These are phyloP conservation scores for Lissocephala sabroskyi DNA, from an alignment of 2,888 invertebrate species.

Conservation along the genomic window DNA sequence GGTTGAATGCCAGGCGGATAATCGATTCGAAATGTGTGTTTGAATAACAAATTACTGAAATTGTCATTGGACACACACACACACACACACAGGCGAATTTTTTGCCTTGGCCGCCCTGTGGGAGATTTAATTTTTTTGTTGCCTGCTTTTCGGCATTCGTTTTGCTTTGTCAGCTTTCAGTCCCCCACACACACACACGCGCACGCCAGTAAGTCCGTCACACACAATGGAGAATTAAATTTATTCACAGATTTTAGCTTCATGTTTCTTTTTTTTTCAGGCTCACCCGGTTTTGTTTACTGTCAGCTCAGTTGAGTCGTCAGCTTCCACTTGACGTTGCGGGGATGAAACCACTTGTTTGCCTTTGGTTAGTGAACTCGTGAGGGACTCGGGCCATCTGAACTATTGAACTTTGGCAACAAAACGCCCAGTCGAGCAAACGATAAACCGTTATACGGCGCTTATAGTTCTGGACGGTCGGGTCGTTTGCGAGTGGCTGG, in stretches of 20 bases:
- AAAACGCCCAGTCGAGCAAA: not conserved
- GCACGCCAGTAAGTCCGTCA: too few species aligned
- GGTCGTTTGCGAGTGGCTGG: too few species aligned
- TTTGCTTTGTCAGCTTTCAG: too few species aligned
- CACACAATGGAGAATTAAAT: slow-evolving; percentile 32
- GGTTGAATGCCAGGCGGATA: slow-evolving; percentile 52
- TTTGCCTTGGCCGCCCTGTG: too few species aligned
- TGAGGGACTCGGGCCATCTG: too few species aligned
- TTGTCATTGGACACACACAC: slow-evolving; percentile 35
- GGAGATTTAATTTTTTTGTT: too few species aligned
- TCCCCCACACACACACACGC: too few species aligned
- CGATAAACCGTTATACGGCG: not conserved
- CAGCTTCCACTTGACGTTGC: too few species aligned
- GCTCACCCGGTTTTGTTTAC: not conserved
- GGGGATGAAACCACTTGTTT: slow-evolving; percentile 46
- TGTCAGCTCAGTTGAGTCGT: not conserved
- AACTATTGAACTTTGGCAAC: slow-evolving; percentile 54
- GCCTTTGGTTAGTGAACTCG: slow-evolving; percentile 46
- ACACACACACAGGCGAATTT: slow-evolving; percentile 1
- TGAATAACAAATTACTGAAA: slow-evolving; percentile 62
- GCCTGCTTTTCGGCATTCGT: too few species aligned
- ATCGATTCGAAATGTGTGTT: slow-evolving; percentile 62
- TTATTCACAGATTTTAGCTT: slow-evolving; percentile 43
- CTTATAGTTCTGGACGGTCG: not conserved
- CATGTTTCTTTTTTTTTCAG: slow-evolving; percentile 5